Conservation (phyloP, 2,113 vertebrate species). For the Leptodactylus fuscus region DNA sequence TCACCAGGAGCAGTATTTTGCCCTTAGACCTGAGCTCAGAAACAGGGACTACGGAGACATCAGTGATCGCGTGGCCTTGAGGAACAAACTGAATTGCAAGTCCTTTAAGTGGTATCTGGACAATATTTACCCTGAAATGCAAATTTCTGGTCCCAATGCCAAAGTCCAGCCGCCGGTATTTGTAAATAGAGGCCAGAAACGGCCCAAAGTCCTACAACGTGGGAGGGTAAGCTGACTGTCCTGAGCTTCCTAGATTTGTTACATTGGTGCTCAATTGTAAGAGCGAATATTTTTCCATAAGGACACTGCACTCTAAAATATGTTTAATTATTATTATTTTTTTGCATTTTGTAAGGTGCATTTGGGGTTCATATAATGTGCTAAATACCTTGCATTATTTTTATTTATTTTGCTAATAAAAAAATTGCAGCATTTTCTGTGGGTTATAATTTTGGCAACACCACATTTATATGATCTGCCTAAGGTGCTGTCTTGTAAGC, state of each 20-base stretch:
- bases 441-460: no score
- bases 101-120: constrained; percentile 96
- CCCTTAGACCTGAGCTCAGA: constrained; percentile 88
- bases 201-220: constrained; percentile 86
- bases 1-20: constrained; percentile 91
- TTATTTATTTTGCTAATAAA: no score
- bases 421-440: no score
- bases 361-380: no score
- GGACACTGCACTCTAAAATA: no score
- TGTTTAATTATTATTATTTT: no score
- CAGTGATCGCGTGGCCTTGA: constrained; percentile 83
- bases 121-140: constrained; percentile 95
- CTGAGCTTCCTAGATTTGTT: not conserved
- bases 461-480: no score
- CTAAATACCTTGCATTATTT: no score
- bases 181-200: constrained; percentile 83
- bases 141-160: constrained; percentile 80
- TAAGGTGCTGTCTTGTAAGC: no score
- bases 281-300: no score
- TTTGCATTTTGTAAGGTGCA: no score
- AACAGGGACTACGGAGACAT: constrained; percentile 86
- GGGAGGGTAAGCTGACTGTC: constrained; percentile 82
- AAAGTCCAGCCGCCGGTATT: constrained; percentile 85
- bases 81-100: constrained; percentile 83
- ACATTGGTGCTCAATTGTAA: not conserved